Conservation (phyloP, 2,888 invertebrate genomes). For the Drosophila quinaria region DNA sequence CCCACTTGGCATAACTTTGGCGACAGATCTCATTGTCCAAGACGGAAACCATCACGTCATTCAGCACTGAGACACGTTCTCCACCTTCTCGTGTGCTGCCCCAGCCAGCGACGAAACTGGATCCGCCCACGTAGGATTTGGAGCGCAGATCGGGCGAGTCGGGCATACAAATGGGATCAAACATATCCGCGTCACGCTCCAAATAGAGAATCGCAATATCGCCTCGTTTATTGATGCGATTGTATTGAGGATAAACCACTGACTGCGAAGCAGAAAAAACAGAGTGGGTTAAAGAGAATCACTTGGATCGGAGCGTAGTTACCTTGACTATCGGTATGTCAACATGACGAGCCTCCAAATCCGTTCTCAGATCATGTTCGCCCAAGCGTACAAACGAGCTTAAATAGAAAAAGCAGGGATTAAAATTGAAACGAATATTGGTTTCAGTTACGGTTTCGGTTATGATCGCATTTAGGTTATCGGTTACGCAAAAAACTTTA, state of each 20-base stretch:
- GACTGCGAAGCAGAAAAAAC: slow-evolving; percentile 45
- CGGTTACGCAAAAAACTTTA: no score
- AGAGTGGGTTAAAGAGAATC: background rate
- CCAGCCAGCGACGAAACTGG: slow-evolving; percentile 91
- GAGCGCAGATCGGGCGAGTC: slow-evolving; percentile 86
- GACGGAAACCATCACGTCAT: slow-evolving; percentile 91
- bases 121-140: slow-evolving; percentile 87
- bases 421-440: no score
- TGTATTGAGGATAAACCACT: slow-evolving; percentile 77
- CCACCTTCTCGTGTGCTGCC: slow-evolving; percentile 86
- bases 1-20: slow-evolving; percentile 74
- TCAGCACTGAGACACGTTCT: slow-evolving; percentile 88
- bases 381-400: slow-evolving; percentile 89
- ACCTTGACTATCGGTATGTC: slow-evolving; percentile 88
- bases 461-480: no score
- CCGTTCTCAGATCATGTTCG: slow-evolving; percentile 90
- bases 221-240: slow-evolving; percentile 87
- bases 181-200: slow-evolving; percentile 87
- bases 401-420: no score
- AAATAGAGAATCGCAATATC: slow-evolving; percentile 93
- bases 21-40: slow-evolving; percentile 88
- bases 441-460: no score
- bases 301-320: slow-evolving; percentile 42
- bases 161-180: slow-evolving; percentile 92
- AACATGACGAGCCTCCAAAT: slow-evolving; percentile 87